Evolutionary conservation across 2,888 invertebrate genomes (phyloP), one percentile per base, ranked within the genome.

Genomic region (Xestoiulus laeticollis): DNA sequence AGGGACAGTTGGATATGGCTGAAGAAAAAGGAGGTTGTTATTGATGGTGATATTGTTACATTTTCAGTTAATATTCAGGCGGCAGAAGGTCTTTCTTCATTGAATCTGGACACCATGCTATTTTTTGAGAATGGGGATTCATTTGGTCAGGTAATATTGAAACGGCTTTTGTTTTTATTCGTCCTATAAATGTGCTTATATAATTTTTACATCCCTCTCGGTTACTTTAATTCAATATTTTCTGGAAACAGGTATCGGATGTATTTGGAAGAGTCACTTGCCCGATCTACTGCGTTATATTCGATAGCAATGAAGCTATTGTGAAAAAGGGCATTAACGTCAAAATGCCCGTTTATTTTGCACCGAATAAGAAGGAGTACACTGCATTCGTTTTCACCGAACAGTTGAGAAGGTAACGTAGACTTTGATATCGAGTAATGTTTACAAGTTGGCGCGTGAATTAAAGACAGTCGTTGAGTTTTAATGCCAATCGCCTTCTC

Each of bases 261-360:
- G 97, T 98, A 0, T 95, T 98, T 91, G 98, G 99, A 19, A 96
- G 95, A 86, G 96, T 98, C 0, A 93, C 94, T 0, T 94, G 95
- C 90, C 98, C 99, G 0, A 94, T 96, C 90, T 99, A 99, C 92
- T 96, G 96, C 90, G 94, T 99, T n/a, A 94, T 98, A 3, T 98
- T 98, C 92, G 98, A 98, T 93, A 95, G 94, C 0, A 91, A 92
- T 16, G 94, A 95, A 87, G 96, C 98, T 91, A 96, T 97, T 87
- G 91, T 93, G 85, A 94, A 94, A 84, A 94, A 94, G 89, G 94
- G 94, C 85, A 94, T 96, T 1, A 91, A 93, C 90, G 92, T 94
- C 86, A 97, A 96, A 86, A 94, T 94, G 91, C 93, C 94, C 12
- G 96, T 98, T 5, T 98, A 94, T 92, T 96, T 95, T 90, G 98